Evolutionary conservation across 64 coral and sea anemone genomes (phyloP).

Genomic region (Montipora foliosa): DNA sequence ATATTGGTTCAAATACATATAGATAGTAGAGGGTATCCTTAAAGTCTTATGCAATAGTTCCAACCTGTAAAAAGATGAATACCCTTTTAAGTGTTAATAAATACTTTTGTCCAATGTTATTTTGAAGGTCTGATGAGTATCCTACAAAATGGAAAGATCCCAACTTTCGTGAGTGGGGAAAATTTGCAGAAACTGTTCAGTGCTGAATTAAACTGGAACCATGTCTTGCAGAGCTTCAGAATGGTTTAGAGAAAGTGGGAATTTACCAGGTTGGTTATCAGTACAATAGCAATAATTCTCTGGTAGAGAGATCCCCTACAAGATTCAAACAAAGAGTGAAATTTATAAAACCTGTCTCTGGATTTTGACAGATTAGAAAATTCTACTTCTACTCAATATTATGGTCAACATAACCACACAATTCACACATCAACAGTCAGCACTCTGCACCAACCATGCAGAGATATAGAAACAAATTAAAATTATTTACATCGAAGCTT

Average conservation of each 20-base stretch:
- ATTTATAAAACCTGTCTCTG: too few relatives aligned
- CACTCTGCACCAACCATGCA: neutral
- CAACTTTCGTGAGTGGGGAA: slow-evolving; percentile 47
- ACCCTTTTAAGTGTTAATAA: neutral
- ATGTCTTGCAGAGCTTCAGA: slow-evolving; percentile 51
- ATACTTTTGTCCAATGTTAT: neutral
- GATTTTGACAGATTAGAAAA: too few relatives aligned
- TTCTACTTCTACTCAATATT: too few relatives aligned
- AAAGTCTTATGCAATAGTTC: too few relatives aligned
- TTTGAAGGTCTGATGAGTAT: slow-evolving; percentile 64
- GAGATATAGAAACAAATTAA: neutral
- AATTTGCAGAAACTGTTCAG: slow-evolving; percentile 32
- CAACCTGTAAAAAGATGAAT: neutral
- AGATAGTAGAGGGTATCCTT: too few relatives aligned
- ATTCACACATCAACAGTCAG: too few relatives aligned
- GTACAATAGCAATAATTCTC: too few relatives aligned
- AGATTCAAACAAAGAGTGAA: too few relatives aligned
- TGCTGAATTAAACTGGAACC: neutral
- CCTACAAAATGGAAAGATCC: slow-evolving; percentile 70
- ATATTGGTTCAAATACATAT: too few relatives aligned
- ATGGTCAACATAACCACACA: too few relatives aligned
- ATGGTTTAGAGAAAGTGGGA: slow-evolving; percentile 65
- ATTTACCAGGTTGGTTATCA: slow-evolving; percentile 60
- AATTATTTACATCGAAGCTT: neutral
- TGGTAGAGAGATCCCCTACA: too few relatives aligned